A percentile compares a stretch with the other conserved stretches of the same genome.
Evolutionary conservation across 1,140 invertebrate genomes (phyloP).

Genomic region (Ceratosolen solmsi): DNA sequence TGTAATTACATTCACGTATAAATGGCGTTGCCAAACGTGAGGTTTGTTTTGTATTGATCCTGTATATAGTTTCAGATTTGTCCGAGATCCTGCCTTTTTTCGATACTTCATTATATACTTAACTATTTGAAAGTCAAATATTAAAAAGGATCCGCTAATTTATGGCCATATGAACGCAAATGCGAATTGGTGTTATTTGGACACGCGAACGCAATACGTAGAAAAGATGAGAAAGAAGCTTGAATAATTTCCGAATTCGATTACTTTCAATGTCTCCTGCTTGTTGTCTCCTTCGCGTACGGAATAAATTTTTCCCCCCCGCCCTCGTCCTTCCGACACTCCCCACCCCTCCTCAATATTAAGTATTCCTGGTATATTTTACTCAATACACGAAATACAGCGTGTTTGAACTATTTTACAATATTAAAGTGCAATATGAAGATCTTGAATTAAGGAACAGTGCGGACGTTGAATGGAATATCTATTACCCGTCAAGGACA

Average conservation of each 20-base stretch:
- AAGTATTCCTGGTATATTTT: too few species aligned
- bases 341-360: too few species aligned
- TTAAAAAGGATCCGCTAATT: conserved; percentile 7
- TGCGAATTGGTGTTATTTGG: neutral
- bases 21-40: neutral
- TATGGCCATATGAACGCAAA: neutral
- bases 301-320: neutral
- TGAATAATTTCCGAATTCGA: neutral
- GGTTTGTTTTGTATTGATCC: neutral
- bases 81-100: neutral
- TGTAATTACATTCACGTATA: neutral
- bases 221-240: conserved; percentile 16
- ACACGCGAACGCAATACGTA: conserved; percentile 17
- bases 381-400: too few species aligned
- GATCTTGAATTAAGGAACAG: too few species aligned
- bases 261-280: neutral
- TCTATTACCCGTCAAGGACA: too few species aligned
- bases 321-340: too few species aligned
- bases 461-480: too few species aligned
- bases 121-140: conserved; percentile 23
- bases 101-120: conserved; percentile 13
- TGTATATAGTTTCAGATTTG: neutral
- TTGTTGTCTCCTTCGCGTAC: neutral
- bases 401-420: too few species aligned
- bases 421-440: too few species aligned